Base-by-base conservation (phyloP, 1,140 invertebrate species). In the Ctenoplectra terminalis region DNA sequence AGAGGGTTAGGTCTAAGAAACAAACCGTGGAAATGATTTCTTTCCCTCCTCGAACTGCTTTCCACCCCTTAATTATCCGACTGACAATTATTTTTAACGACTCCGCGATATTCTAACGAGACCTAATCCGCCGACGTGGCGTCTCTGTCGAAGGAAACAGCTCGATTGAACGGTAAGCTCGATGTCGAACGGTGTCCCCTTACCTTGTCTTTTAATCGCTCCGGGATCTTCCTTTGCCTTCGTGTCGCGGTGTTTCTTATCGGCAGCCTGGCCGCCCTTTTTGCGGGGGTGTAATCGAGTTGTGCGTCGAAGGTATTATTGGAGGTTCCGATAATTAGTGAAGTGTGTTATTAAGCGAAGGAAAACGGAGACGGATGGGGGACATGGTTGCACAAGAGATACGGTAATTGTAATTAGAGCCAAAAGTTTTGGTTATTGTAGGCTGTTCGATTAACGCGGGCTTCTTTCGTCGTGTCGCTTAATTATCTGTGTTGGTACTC, bases 11-110 rank as follows among this genome's bases (percentile, higher is more conserved):
- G 73, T 63, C 48, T 58, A 90, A 84, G 87, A 89, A 86, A 83
- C 56, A 76, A 83, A 83, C 69, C 58, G 64, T 82, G 79, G 82
- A 85, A 89, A 88, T 82, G 81, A 82, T 81, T 71, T 78, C 70
- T 52, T 70, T 83, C 77, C 79, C 86, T 82, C 40, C 77, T 72
- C 73, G 75, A 82, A 13, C 37, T 37, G 15, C 48, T 52, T 67
- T 48, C 90, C 89, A 90, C 84, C 88, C 92, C 89, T 93, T 93
- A 93, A 93, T 93, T 92, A 93, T 93, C 91, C 90, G 87, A 17
- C 91, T 92, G 92, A 92, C 92, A 93, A 93, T 93, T 93, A 93
- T 93, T 93, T 93, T 93, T 93, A 93, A 93, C 92, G 92, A 93
- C 89, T 90, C 83, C 81, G 87, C 90, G 90, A 92, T 92, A 92